These are phyloP conservation scores for Acanthochromis polyacanthus DNA, from an alignment of 2,113 vertebrate species.

Conservation along the genomic window DNA sequence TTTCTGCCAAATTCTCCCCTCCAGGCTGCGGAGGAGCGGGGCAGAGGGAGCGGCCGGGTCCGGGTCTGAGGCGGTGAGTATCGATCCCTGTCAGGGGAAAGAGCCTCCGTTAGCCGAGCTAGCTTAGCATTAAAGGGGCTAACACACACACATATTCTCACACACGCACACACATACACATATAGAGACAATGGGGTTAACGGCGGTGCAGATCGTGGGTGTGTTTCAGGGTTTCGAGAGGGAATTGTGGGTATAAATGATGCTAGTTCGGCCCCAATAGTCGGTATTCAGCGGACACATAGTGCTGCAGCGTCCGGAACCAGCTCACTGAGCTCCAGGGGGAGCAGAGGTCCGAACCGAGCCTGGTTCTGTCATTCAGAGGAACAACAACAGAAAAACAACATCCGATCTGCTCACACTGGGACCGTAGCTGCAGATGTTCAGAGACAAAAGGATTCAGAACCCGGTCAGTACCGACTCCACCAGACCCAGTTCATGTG, in stretches of 20 bases:
- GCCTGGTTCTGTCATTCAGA: constrained; percentile 48
- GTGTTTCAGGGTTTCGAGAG: neutral
- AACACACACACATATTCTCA: constrained; percentile 13
- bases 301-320: constrained; percentile 80
- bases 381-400: neutral
- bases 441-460: constrained; percentile 40
- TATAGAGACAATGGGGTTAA: constrained; percentile 76
- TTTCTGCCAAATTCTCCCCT: neutral
- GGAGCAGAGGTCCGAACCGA: constrained; percentile 73
- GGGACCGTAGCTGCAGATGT: constrained; percentile 10
- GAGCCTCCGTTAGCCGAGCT: constrained; percentile 72
- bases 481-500: constrained; percentile 15
- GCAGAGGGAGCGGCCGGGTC: constrained; percentile 60
- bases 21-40: constrained; percentile 23
- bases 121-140: constrained; percentile 78
- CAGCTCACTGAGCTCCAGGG: constrained; percentile 55
- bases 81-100: constrained; percentile 66
- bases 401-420: constrained; percentile 29
- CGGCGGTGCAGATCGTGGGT: constrained; percentile 19
- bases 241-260: neutral
- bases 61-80: constrained; percentile 71
- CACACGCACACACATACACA: constrained; percentile 13
- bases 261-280: constrained; percentile 57
- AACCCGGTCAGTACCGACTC: constrained; percentile 34
- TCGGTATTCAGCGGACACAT: constrained; percentile 80